Conservation (phyloP, 2,113 vertebrate species). For the Morone chrysops region DNA sequence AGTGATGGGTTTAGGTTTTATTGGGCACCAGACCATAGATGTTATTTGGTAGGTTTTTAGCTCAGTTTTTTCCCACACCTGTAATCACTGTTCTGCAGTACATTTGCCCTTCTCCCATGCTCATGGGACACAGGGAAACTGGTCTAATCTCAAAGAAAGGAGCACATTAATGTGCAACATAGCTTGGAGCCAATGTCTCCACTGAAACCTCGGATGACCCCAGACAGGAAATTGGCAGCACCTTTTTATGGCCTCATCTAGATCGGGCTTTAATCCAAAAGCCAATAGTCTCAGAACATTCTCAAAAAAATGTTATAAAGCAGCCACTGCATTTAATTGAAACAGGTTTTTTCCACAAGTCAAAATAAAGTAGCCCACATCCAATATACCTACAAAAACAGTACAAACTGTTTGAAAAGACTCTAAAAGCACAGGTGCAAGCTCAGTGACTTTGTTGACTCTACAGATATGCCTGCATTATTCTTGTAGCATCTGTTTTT, state of each 20-base stretch:
- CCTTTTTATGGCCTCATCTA: slow-evolving; percentile 51
- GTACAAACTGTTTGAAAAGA: slow-evolving; percentile 3
- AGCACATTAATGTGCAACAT: slow-evolving; percentile 28
- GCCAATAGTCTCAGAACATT: not conserved
- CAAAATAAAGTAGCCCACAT: not conserved
- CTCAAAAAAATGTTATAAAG: slow-evolving; percentile 15
- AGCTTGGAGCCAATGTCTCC: slow-evolving; percentile 28
- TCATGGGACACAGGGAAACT: not conserved
- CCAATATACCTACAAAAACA: not conserved
- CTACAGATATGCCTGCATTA: slow-evolving; percentile 12
- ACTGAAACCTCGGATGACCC: slow-evolving; percentile 34
- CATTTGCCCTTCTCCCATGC: slow-evolving; percentile 3
- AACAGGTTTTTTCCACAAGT: slow-evolving; percentile 5
- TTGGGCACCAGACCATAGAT: not conserved
- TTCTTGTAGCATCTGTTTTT: slow-evolving; percentile 9
- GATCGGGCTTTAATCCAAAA: slow-evolving; percentile 44
- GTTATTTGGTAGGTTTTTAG: slow-evolving; percentile 11
- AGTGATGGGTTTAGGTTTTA: slow-evolving; percentile 13
- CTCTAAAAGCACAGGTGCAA: not conserved
- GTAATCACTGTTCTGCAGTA: slow-evolving; percentile 27
- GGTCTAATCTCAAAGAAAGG: slow-evolving; percentile 31
- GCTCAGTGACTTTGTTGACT: slow-evolving; percentile 5
- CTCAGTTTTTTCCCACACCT: slow-evolving; percentile 17
- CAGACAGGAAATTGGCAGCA: slow-evolving; percentile 58
- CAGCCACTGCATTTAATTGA: slow-evolving; percentile 39